A percentile compares a stretch with the other conserved stretches of the same genome.
These are phyloP conservation scores for Rhadina sibilatrix DNA, from an alignment of 2,113 vertebrate genomes.

Conservation along the genomic window DNA sequence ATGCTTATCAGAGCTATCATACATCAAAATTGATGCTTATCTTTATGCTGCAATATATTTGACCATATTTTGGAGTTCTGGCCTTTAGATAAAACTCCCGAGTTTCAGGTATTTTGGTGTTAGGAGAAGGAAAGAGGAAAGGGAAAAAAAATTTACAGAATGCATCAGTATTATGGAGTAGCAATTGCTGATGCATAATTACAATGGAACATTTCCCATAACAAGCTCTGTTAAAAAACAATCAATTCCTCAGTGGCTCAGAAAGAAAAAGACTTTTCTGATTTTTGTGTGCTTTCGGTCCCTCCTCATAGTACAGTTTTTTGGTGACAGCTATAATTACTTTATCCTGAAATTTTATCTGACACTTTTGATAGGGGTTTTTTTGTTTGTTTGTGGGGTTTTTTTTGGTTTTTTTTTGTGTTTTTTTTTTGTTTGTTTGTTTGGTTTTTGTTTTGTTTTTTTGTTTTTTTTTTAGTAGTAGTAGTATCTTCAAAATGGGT, in stretches of 20 bases:
- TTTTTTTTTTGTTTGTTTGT: too few species aligned
- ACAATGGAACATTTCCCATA: neutral
- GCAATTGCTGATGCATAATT: neutral
- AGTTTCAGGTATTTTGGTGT: neutral
- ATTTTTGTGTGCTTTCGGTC: neutral
- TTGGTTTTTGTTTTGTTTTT: too few species aligned
- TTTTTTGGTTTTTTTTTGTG: too few species aligned
- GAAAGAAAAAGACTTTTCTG: neutral
- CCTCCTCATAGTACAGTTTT: neutral
- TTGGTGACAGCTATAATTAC: neutral
- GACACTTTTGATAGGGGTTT: neutral
- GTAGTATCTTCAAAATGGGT: neutral
- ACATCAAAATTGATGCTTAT: neutral
- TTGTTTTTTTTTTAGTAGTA: neutral
- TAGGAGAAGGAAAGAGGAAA: neutral
- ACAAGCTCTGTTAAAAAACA: neutral
- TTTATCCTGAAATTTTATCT: neutral
- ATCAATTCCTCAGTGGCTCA: neutral
- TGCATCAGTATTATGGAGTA: neutral
- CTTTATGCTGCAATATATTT: neutral
- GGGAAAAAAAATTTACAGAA: neutral
- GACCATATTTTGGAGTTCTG: neutral
- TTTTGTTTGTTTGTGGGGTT: too few species aligned
- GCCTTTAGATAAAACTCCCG: neutral
- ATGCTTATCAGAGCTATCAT: neutral